Base-by-base conservation (phyloP, 2,888 invertebrate species). In the Loripinus fragilis region DNA sequence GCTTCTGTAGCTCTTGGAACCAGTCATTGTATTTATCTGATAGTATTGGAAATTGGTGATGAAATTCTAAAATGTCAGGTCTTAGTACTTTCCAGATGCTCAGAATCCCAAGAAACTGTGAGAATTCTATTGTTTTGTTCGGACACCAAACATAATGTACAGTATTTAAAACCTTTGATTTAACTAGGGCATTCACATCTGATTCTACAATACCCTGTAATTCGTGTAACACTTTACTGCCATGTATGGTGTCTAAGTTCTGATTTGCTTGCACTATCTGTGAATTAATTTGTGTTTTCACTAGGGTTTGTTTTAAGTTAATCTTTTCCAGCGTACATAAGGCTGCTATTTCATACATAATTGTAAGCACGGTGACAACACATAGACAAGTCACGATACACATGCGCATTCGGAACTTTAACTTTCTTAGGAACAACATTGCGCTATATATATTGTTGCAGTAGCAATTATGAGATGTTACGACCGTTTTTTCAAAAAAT, bases 101-200 rank as follows among this genome's bases (percentile, higher is more conserved):
- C 23, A 89, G 35, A 7, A 93, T 86, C 33, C 90, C 89, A 30
- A 93, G 76, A 79, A 90, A 92, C 71, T 91, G 87, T 35, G 86
- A 84, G 80, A 90, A 93, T 50, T 87, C 84, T 70, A 92, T 90
- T 55, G 89, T 88, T 8, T 82, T 50, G 35, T 87, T 84, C 0
- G 85, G 76, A 70, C 92, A 92, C 91, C 92, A 92, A 0, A 92
- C 85, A 71, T 84, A 91, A 71, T 89, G 89, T 0, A 91, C 87
- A 5, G 78, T 84, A 55, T 88, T 87, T 15, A 87, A 75, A 8
- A 89, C 76, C 17, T 76, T 55, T 15, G 71, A 69, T 35, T 72
- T 67, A 38, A 73, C 80, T 7, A 88, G 64, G 1, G 87, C 87
- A 12, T 67, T 23, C 8, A 77, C 0, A 41, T 73, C 64, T 0